Base-by-base conservation (phyloP, 2,888 invertebrate species). In the Chrysina gloriosa region DNA sequence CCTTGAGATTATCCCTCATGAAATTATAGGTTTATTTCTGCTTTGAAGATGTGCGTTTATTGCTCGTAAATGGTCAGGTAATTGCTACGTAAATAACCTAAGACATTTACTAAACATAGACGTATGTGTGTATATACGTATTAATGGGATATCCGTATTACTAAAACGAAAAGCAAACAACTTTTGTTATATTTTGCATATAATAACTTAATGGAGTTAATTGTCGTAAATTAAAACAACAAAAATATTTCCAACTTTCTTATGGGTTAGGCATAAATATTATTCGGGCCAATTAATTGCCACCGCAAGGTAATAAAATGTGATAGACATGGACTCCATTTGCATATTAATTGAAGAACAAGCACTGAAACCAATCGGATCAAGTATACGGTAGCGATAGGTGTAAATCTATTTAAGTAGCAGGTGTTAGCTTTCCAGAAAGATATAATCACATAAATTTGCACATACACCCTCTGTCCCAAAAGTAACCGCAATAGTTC, bases 321-420 rank as follows among this genome's bases (percentile, higher is more conserved):
- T 39, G 16, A 47, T 45, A 47, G n/a, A 23, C 11, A 21, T 2
- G n/a, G 7, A 21, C 21, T 9, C 5, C n/a, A 27, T 48, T 48
- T 48, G 25, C 48, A 27, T 48, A 48, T 23, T 48, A 48, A 48
- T 48, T 25, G 27, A 16, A 21, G 23, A 47, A 25, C 36, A n/a
- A 36, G 14, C 36, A 3, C 14, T 9, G 14, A 14, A 36, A 36
- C n/a, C 36, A 36, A 11, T 4, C 36, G n/a, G n/a, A n/a, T n/a
- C n/a, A n/a, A n/a, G n/a, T n/a, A n/a, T n/a, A n/a, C n/a, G n/a
- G n/a, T n/a, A n/a, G n/a, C n/a, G n/a, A n/a, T n/a, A n/a, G n/a
- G n/a, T n/a, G n/a, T n/a, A n/a, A n/a, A n/a, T n/a, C n/a, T n/a
- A n/a, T n/a, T n/a, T n/a, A n/a, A n/a, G n/a, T n/a, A n/a, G n/a